A percentile compares a stretch with the other conserved stretches of the same genome.
Conservation (phyloP, 1,140 invertebrate genomes). For the Varroa destructor region DNA sequence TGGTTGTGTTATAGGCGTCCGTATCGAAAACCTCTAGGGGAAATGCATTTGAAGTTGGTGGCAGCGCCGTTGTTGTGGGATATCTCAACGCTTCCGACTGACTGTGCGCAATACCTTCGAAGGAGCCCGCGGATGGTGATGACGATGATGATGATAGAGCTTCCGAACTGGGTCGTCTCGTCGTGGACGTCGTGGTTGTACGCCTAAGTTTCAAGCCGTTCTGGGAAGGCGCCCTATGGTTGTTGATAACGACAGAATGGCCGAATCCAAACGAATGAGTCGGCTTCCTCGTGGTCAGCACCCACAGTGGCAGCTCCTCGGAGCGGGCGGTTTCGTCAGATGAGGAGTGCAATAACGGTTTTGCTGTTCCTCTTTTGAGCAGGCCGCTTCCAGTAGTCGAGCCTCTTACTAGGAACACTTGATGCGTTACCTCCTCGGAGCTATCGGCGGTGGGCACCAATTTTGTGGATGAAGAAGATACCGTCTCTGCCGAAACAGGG, state of each 20-base stretch:
- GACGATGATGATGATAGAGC: too few species aligned
- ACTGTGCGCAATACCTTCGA: neutral
- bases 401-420: neutral
- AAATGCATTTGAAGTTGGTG: conserved; percentile 1
- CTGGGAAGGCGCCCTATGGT: conserved; percentile 26
- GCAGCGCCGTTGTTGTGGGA: conserved; percentile 5
- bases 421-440: conserved; percentile 12
- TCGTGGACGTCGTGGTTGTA: conserved; percentile 17
- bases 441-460: neutral
- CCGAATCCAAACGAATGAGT: conserved; percentile 26
- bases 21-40: conserved; percentile 22
- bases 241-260: conserved; percentile 27
- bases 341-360: conserved; percentile 13
- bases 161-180: conserved; percentile 1
- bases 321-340: conserved; percentile 15
- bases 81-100: neutral
- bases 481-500: neutral
- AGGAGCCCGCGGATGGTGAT: neutral
- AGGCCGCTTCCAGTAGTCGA: too few species aligned
- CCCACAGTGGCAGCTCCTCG: conserved; percentile 25
- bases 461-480: neutral
- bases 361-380: neutral
- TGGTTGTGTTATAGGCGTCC: conserved; percentile 15
- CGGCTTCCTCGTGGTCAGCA: conserved; percentile 27
- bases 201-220: conserved; percentile 20